Evolutionary conservation across 2,888 invertebrate genomes (phyloP).

Genomic region (Lepidocyrtinus sp.): DNA sequence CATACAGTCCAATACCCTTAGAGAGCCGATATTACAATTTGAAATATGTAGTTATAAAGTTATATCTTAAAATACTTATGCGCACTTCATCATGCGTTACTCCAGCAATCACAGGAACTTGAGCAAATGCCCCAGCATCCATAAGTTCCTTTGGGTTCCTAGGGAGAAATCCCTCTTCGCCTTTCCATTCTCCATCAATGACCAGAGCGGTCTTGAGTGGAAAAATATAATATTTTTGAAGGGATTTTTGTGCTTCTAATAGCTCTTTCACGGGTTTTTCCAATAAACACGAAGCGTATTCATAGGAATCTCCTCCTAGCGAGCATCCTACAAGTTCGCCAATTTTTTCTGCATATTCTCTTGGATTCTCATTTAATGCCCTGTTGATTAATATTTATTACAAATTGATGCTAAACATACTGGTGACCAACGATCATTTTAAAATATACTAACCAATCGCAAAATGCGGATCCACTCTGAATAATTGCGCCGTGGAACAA

Average conservation of each 20-base stretch:
- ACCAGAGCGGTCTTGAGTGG: slow-evolving; percentile 66
- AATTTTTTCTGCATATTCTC: slow-evolving; percentile 55
- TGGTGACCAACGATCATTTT: no score
- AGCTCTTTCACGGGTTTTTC: slow-evolving; percentile 60
- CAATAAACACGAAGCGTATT: slow-evolving; percentile 56
- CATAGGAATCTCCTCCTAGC: slow-evolving; percentile 27
- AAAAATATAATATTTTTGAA: slow-evolving; percentile 37
- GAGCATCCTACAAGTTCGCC: slow-evolving; percentile 60
- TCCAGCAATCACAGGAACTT: slow-evolving; percentile 68
- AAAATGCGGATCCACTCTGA: slow-evolving; percentile 66
- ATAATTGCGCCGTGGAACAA: slow-evolving; percentile 67
- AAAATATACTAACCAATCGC: slow-evolving; percentile 64
- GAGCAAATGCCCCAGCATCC: slow-evolving; percentile 64
- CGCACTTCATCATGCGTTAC: slow-evolving; percentile 60
- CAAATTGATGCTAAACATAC: no score
- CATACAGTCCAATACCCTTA: slow-evolving; percentile 59
- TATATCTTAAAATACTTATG: neutral
- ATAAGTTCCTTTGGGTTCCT: slow-evolving; percentile 64
- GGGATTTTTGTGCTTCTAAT: slow-evolving; percentile 53
- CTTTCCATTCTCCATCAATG: slow-evolving; percentile 62
- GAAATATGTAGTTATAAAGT: neutral
- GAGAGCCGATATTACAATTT: neutral
- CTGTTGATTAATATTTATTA: slow-evolving; percentile 11
- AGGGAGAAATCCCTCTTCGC: slow-evolving; percentile 65
- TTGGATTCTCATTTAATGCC: slow-evolving; percentile 64